Conservation (phyloP, 2,113 vertebrate genomes). For the Sebastes schlegelii region DNA sequence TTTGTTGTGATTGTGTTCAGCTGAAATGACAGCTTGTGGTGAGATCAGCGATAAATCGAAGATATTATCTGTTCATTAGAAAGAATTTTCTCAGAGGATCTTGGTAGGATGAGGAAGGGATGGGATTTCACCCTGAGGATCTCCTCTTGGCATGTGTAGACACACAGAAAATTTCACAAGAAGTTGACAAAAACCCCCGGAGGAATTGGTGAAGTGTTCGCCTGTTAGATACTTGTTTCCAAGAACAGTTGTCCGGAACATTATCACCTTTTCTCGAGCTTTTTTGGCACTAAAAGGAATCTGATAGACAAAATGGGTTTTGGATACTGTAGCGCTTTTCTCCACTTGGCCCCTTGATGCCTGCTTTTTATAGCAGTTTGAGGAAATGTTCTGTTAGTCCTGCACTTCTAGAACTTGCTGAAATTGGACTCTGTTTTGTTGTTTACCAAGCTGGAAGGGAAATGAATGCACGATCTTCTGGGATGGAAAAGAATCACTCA, state of each 20-base stretch:
- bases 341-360: constrained; percentile 67
- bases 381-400: constrained; percentile 29
- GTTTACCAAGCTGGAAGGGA: constrained; percentile 30
- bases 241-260: constrained; percentile 6
- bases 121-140: constrained; percentile 46
- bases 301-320: constrained; percentile 5
- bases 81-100: constrained; percentile 9
- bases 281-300: background rate
- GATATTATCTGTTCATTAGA: constrained; percentile 3
- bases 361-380: constrained; percentile 38
- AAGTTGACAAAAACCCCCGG: constrained; percentile 13
- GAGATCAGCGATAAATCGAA: background rate
- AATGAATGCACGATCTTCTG: background rate
- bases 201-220: constrained; percentile 5
- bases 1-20: background rate
- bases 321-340: constrained; percentile 10
- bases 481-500: constrained; percentile 6
- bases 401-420: constrained; percentile 3
- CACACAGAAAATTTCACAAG: constrained; percentile 66
- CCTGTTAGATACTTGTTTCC: constrained; percentile 23
- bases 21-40: background rate
- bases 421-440: background rate
- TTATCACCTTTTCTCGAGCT: constrained; percentile 6
- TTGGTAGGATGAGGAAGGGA: constrained; percentile 1
- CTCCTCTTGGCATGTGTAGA: constrained; percentile 41